Evolutionary conservation across 2,797 vertebrate genomes (phyloP).

Genomic region (Synanceia verrucosa): DNA sequence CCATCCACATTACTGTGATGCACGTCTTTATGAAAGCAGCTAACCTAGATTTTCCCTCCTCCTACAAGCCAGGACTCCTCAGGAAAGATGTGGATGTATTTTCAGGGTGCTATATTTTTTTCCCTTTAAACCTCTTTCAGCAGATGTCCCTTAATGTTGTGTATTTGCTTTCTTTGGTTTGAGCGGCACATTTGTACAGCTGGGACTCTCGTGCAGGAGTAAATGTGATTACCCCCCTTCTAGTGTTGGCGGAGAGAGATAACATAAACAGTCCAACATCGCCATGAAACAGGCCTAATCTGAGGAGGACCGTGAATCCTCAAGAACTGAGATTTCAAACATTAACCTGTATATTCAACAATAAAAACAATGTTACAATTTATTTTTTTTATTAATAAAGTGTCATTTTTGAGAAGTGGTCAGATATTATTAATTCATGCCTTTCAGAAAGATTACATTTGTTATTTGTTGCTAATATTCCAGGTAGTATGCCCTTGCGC

Average conservation of each 20-base stretch:
- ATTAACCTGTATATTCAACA: not conserved
- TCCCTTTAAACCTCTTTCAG: slow-evolving; percentile 12
- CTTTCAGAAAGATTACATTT: not conserved
- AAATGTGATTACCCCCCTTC: slow-evolving; percentile 69
- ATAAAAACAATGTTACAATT: slow-evolving; percentile 9
- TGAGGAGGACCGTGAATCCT: slow-evolving; percentile 12
- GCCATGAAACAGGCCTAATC: slow-evolving; percentile 26
- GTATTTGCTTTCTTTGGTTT: slow-evolving; percentile 74
- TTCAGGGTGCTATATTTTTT: slow-evolving; percentile 17
- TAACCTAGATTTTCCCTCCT: slow-evolving; percentile 49
- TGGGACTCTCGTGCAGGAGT: slow-evolving; percentile 68
- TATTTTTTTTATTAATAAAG: not conserved
- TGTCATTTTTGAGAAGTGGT: not conserved
- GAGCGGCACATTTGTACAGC: slow-evolving; percentile 73
- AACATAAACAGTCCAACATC: slow-evolving; percentile 60
- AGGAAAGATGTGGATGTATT: slow-evolving; percentile 23
- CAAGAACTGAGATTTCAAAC: not conserved
- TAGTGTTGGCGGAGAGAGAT: slow-evolving; percentile 48
- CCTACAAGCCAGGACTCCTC: not conserved
- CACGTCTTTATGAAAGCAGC: slow-evolving; percentile 55
- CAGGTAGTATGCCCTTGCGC: not conserved
- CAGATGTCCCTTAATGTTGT: slow-evolving; percentile 66
- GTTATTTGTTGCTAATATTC: not conserved
- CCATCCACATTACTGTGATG: slow-evolving; percentile 35
- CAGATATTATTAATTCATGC: not conserved